Evolutionary conservation across 2,113 vertebrate species (phyloP), one percentile per base, ranked within the genome.

Genomic region (Harpagus bidentatus): DNA sequence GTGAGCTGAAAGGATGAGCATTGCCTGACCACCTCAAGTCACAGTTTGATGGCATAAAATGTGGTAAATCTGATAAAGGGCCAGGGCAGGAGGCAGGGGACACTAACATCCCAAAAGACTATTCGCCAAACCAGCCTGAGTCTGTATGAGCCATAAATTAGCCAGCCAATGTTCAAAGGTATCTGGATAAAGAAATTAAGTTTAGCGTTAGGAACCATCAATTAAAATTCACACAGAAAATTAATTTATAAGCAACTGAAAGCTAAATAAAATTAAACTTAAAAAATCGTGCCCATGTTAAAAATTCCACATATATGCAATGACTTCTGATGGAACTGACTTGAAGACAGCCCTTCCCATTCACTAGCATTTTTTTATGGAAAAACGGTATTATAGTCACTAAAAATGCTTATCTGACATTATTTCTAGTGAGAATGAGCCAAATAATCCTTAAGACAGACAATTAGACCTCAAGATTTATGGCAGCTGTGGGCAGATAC

Each of bases 361-460:
- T 93, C 74, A 87, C 42, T 34, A 87, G 53, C 20, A 71, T 81
- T 91, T 67, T 91, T 34, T 7, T 63, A 79, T 4, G 31, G 63
- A 86, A 96, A 94, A 87, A 19, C 43, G 48, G 26, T 52, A 79
- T 63, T 88, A 45, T 2, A 13, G 53, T 85, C 78, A 69, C 84
- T 79, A 56, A 82, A 91, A 95, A 93, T 36, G 84, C 84, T 91
- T 82, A 85, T 61, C 84, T 88, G 84, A 79, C 65, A 71, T 87
- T 65, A 93, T 28, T 91, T 80, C 36, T 61, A 88, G 56, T 1
- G 6, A 61, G 82, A 94, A 91, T 16, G 58, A 82, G 90, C 43
- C 77, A 87, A 86, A 91, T 74, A 95, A 93, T 63, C 25, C 84
- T 94, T 69, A 93, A 92, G 70, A 42, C 83, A 93, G 88, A 86